Conservation (phyloP, 2,888 invertebrate genomes). For the Tromatobia lineatoria region DNA sequence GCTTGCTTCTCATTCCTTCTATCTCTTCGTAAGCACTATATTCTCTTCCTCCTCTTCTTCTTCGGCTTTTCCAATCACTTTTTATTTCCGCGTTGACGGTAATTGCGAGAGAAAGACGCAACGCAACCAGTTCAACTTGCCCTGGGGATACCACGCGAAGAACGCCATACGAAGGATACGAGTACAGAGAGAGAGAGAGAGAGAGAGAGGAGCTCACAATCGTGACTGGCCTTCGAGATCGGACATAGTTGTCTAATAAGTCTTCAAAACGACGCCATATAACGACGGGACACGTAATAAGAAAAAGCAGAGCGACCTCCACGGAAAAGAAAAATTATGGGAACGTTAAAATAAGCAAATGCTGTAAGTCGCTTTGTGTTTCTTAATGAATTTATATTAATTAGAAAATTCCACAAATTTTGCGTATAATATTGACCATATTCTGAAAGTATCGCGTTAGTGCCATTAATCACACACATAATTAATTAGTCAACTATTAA, state of each 20-base stretch:
- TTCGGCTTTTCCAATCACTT: constrained; percentile 52
- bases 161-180: constrained; percentile 41
- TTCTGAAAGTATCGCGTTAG: no score
- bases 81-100: constrained; percentile 53
- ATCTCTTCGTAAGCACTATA: not conserved
- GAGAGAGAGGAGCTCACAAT: constrained; percentile 17
- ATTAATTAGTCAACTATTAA: no score
- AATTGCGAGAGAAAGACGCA: constrained; percentile 40
- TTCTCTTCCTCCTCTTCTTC: not conserved
- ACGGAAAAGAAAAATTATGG: not conserved
- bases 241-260: constrained; percentile 41
- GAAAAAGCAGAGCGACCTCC: not conserved
- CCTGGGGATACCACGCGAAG: constrained; percentile 41
- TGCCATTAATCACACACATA: no score
- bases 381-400: no score
- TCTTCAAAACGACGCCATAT: constrained; percentile 7
- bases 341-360: not conserved
- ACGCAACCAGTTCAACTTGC: constrained; percentile 15
- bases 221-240: constrained; percentile 58
- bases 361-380: no score
- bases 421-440: not conserved
- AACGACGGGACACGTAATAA: not conserved
- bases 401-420: not conserved
- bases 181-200: not conserved
- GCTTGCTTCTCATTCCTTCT: constrained; percentile 30